A percentile compares a stretch with the other conserved stretches of the same genome.
These are phyloP conservation scores for Coelopa pilipes DNA, from an alignment of 2,888 invertebrate genomes.

Conservation along the genomic window DNA sequence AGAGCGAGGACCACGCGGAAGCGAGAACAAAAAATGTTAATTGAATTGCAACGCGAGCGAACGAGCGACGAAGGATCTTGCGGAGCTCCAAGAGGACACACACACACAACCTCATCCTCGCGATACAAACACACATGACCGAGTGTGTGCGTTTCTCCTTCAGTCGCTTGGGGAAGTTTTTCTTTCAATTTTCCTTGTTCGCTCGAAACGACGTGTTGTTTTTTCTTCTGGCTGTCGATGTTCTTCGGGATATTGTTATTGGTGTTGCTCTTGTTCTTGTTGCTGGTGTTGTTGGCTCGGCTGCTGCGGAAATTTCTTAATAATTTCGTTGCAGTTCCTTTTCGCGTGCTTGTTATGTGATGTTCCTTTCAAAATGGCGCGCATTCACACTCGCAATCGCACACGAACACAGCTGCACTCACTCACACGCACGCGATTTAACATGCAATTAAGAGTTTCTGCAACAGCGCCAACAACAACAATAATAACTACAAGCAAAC, in stretches of 20 bases:
- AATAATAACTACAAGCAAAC: conserved; percentile 1
- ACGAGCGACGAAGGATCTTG: not conserved
- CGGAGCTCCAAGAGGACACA: conserved; percentile 1
- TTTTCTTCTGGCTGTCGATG: not conserved
- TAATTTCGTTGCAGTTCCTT: conserved; percentile 26
- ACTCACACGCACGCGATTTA: conserved; percentile 14
- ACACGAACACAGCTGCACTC: not conserved
- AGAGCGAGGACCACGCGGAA: not conserved
- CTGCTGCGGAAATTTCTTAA: conserved; percentile 17
- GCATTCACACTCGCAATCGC: conserved; percentile 4
- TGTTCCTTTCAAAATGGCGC: conserved; percentile 1
- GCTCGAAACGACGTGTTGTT: too few species aligned
- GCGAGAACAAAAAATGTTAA: conserved; percentile 5
- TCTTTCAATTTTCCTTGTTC: too few species aligned
- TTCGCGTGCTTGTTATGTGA: not conserved
- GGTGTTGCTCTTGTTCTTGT: conserved; percentile 10
- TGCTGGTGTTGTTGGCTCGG: conserved; percentile 8
- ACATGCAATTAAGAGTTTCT: conserved; percentile 31
- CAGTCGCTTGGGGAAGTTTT: too few species aligned
- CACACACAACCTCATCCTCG: conserved; percentile 10
- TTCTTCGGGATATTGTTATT: conserved; percentile 1
- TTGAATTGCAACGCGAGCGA: conserved; percentile 20
- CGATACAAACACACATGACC: not conserved
- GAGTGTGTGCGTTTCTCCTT: not conserved
- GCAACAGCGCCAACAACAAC: conserved; percentile 14